phyloP scores from a whole-genome alignment of 2,113 vertebrate genomes.

The Colius striatus region DNA sequence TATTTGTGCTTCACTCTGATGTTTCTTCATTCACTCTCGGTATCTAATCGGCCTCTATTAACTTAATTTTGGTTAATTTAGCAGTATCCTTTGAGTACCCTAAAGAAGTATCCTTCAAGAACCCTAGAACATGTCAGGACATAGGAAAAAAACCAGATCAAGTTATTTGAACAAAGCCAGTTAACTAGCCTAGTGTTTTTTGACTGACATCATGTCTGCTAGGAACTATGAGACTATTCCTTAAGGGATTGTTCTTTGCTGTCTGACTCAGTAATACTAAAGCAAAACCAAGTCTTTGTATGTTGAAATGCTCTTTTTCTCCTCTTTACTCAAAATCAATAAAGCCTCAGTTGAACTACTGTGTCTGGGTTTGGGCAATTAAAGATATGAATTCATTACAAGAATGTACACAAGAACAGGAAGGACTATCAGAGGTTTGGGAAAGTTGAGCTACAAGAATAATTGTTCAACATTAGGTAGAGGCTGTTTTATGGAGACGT shows the following conservation, averaged over 20 bases:
- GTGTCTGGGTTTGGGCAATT: background rate
- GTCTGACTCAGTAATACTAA: background rate
- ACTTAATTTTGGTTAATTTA: constrained; percentile 43
- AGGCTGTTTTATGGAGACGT: background rate
- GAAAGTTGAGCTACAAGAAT: background rate
- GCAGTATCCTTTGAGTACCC: background rate
- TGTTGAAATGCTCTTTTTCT: constrained; percentile 4
- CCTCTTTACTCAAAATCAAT: background rate
- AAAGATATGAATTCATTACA: background rate
- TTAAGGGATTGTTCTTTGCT: background rate
- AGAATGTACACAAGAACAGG: background rate
- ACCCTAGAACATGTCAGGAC: background rate
- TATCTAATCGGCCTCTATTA: constrained; percentile 3
- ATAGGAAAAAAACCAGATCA: background rate
- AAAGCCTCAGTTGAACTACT: background rate
- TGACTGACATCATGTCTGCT: background rate
- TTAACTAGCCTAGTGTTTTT: background rate
- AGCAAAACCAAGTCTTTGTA: background rate
- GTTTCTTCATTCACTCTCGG: constrained; percentile 1
- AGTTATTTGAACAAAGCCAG: background rate
- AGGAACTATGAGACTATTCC: background rate
- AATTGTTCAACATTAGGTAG: background rate
- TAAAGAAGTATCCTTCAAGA: background rate
- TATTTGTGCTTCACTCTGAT: constrained; percentile 6
- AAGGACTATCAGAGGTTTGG: background rate